Evolutionary conservation across 2,113 vertebrate genomes (phyloP).

Genomic region (Chaetodon auriga): DNA sequence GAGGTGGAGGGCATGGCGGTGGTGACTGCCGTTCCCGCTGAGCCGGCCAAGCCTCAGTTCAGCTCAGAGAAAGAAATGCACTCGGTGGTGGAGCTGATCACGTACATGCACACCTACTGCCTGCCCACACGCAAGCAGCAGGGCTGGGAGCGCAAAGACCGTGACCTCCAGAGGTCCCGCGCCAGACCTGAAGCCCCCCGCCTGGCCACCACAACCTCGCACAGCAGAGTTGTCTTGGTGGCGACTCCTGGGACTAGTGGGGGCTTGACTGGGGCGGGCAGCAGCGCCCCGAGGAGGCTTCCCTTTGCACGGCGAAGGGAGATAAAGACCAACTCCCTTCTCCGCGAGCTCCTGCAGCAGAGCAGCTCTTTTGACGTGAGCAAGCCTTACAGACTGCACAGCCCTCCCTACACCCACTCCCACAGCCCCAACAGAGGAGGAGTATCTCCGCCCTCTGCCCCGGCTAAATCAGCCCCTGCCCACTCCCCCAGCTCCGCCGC

Average conservation of each 20-base stretch:
- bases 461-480: conserved; percentile 13
- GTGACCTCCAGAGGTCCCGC: conserved; percentile 80
- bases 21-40: conserved; percentile 5
- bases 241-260: conserved; percentile 30
- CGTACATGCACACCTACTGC: conserved; percentile 99
- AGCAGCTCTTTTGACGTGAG: conserved; percentile 92
- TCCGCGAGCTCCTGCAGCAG: conserved; percentile 92
- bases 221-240: conserved; percentile 71
- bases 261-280: conserved; percentile 28
- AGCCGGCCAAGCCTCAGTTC: conserved; percentile 73
- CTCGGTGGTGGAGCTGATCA: conserved; percentile 94
- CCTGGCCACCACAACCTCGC: conserved; percentile 57
- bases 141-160: conserved; percentile 77
- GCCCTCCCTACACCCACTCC: conserved; percentile 87
- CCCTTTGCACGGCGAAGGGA: conserved; percentile 79
- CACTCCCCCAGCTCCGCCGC: conserved; percentile 14
- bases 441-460: background rate
- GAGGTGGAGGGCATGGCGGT: conserved; percentile 67
- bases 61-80: conserved; percentile 87
- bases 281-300: conserved; percentile 56
- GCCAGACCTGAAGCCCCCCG: conserved; percentile 42
- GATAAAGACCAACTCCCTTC: conserved; percentile 87
- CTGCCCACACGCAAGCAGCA: conserved; percentile 92
- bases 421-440: conserved; percentile 57
- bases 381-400: conserved; percentile 95